Conservation (phyloP, 2,888 invertebrate genomes). For the Caenorhabditis zanzibari region DNA sequence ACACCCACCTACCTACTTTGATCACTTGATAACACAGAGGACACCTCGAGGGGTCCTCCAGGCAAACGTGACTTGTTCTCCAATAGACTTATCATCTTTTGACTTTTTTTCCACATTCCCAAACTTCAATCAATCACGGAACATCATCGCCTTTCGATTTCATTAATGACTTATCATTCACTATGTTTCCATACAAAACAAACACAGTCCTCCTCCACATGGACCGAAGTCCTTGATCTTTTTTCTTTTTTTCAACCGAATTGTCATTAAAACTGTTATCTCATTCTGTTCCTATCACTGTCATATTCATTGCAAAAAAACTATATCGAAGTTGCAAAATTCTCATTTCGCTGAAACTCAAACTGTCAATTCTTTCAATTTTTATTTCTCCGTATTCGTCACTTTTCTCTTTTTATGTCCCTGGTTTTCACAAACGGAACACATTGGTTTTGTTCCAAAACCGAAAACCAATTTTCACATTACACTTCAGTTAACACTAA, state of each 20-base stretch:
- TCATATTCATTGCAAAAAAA: slow-evolving; percentile 6
- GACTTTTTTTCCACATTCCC: slow-evolving; percentile 20
- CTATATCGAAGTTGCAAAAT: slow-evolving; percentile 15
- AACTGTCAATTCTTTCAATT: not conserved
- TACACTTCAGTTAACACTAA: slow-evolving; percentile 19
- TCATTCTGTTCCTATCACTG: not conserved
- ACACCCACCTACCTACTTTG: slow-evolving; percentile 30
- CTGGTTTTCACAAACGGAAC: slow-evolving; percentile 3
- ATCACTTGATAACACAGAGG: slow-evolving; percentile 52
- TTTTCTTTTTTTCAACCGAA: not conserved
- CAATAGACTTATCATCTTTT: slow-evolving; percentile 43
- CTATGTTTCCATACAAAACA: slow-evolving; percentile 4
- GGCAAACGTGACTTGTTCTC: slow-evolving; percentile 51
- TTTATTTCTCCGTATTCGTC: too few relatives aligned
- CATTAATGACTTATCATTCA: slow-evolving; percentile 21
- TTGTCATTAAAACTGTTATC: slow-evolving; percentile 46
- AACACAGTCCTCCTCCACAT: slow-evolving; percentile 26
- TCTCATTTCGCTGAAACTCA: slow-evolving; percentile 2
- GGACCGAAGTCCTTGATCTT: slow-evolving; percentile 40
- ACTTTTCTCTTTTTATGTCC: not conserved
- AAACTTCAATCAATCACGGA: slow-evolving; percentile 48
- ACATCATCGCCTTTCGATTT: slow-evolving; percentile 24
- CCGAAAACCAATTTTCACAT: slow-evolving; percentile 8
- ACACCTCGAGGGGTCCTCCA: slow-evolving; percentile 47
- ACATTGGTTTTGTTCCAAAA: not conserved